Evolutionary conservation across 2,888 invertebrate genomes (phyloP), one percentile per base, ranked within the genome.

Genomic region (Margaritifera margaritifera): DNA sequence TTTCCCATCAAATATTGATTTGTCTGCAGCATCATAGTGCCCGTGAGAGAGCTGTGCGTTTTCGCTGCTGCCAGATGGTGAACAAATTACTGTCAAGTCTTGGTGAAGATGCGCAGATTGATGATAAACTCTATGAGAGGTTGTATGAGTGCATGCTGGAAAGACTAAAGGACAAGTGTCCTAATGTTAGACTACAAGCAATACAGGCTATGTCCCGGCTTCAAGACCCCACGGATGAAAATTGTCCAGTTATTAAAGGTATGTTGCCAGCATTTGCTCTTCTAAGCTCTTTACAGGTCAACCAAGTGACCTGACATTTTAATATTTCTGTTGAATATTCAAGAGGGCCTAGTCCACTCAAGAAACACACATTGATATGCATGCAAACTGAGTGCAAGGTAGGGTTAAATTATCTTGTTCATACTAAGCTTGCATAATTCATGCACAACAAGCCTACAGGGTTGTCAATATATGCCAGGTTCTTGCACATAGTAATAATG

Each of bases 111-210:
- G 95, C 95, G 0, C 93, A 93, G 3, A 91, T 96, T 2, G 95
- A 95, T 83, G 95, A 95, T 89, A 92, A 92, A 31, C 91, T 95
- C 6, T 96, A 94, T 86, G 93, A 94, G 74, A 92, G 92, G 79
- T 92, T 96, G 54, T 92, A 93, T 67, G 91, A 92, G 31, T 92
- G 93, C 64, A 95, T 96, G 93, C 88, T 93, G 67, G 91, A 92
- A 58, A 90, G 94, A 51, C 87, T 93, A 58, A 88, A 94, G 91
- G 96, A 96, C 86, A 92, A 93, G 15, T 93, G 94, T 59, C 92
- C 94, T 1, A 92, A 93, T 63, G 94, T 97, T 4, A 92, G 96
- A 25, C 93, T 94, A 53, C 94, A 96, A 80, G 96, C 96, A 0
- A 94, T 95, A 0, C 89, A 93, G 50, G 95, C 95, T 0, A 90